These are phyloP conservation scores for Melanotus villosus DNA, from an alignment of 2,888 invertebrate species.

Conservation along the genomic window DNA sequence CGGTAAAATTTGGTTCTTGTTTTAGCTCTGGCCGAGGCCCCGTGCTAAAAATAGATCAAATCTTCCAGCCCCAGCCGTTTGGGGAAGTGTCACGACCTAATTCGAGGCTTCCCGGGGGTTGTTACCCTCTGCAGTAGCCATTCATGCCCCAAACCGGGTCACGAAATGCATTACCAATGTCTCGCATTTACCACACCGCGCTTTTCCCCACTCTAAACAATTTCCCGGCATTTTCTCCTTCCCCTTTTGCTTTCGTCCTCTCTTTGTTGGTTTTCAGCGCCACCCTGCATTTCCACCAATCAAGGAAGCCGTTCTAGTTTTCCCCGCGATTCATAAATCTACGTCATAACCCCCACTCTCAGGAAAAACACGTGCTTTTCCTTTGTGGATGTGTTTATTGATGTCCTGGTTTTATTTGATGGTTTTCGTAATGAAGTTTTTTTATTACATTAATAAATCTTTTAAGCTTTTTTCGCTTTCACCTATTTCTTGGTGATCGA, in stretches of 20 bases:
- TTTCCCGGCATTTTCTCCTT: constrained; percentile 52
- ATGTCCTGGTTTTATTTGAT: constrained; percentile 54
- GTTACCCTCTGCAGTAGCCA: constrained; percentile 65
- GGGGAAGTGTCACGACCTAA: constrained; percentile 60
- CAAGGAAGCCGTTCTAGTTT: background rate
- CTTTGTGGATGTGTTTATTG: constrained; percentile 57
- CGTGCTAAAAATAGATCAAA: constrained; percentile 51
- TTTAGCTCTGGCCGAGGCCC: constrained; percentile 40
- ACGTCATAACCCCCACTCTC: constrained; percentile 60
- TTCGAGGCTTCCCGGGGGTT: constrained; percentile 65
- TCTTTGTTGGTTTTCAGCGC: constrained; percentile 41
- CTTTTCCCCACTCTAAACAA: constrained; percentile 50
- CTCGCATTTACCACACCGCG: constrained; percentile 47
- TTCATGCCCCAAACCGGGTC: constrained; percentile 64
- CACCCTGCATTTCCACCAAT: constrained; percentile 50
- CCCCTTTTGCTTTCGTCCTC: constrained; percentile 49
- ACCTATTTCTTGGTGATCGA: background rate
- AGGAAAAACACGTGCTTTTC: constrained; percentile 63
- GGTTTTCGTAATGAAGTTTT: constrained; percentile 21
- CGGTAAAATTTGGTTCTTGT: constrained; percentile 32
- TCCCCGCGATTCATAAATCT: constrained; percentile 43
- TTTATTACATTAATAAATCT: background rate
- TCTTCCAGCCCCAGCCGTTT: constrained; percentile 49
- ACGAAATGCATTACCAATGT: constrained; percentile 60
- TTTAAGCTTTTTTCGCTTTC: background rate